Conservation (phyloP, 2,888 invertebrate species). For the Pseudococcus jackbeardsleyi region DNA sequence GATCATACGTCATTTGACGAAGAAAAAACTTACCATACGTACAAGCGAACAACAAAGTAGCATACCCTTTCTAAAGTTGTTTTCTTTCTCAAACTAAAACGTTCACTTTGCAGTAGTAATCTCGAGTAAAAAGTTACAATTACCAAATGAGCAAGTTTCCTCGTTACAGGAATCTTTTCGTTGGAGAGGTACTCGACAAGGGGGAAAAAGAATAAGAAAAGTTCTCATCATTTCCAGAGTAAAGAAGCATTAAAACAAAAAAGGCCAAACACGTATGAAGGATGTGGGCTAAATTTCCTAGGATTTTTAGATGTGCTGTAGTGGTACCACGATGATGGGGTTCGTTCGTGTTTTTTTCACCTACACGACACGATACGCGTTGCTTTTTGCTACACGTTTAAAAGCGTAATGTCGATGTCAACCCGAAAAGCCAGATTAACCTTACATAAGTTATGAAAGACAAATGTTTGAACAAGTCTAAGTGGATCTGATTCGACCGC, state of each 20-base stretch:
- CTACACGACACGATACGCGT: neutral
- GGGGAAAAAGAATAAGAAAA: neutral
- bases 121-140: conserved; percentile 31
- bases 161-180: conserved; percentile 27
- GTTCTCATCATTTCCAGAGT: conserved; percentile 24
- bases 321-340: neutral
- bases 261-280: neutral
- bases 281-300: conserved; percentile 27
- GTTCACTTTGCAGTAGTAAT: conserved; percentile 10
- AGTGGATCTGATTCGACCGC: conserved; percentile 23
- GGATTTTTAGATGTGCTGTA: neutral
- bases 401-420: conserved; percentile 41
- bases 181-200: neutral
- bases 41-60: neutral
- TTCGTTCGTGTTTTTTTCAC: neutral
- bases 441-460: conserved; percentile 41
- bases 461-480: conserved; percentile 26
- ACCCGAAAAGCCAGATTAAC: conserved; percentile 36
- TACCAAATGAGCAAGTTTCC: neutral
- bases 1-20: neutral
- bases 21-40: neutral
- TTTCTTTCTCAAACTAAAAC: neutral
- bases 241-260: conserved; percentile 23
- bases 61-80: neutral
- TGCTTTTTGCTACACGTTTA: neutral